phyloP scores from a whole-genome alignment of 2,797 vertebrate genomes.

The Muscicapa striata region DNA sequence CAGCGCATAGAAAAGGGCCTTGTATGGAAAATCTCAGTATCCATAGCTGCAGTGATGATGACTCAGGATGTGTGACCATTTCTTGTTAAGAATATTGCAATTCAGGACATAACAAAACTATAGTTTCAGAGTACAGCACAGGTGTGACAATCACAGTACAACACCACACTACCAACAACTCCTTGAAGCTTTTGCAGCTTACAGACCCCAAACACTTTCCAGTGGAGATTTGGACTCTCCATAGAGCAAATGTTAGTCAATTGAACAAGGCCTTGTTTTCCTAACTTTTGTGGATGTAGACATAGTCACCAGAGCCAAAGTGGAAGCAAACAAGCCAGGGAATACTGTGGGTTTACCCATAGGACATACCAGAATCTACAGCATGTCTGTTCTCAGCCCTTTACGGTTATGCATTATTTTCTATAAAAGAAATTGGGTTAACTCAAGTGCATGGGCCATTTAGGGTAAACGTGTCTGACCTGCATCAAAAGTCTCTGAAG shows the following conservation, averaged over 20 bases:
- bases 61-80: neutral
- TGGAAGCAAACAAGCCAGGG: neutral
- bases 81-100: neutral
- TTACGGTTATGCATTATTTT: neutral
- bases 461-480: neutral
- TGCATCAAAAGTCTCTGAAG: neutral
- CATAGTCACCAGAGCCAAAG: neutral
- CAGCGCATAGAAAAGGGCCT: neutral
- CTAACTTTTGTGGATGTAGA: neutral
- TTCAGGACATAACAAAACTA: neutral
- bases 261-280: neutral
- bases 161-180: neutral
- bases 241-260: neutral
- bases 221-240: neutral
- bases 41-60: neutral
- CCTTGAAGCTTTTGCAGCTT: neutral
- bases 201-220: neutral
- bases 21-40: neutral
- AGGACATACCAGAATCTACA: neutral
- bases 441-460: neutral
- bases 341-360: neutral
- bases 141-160: neutral
- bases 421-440: neutral
- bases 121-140: accelerated
- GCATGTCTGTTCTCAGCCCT: neutral